Conservation (phyloP, 2,113 vertebrate genomes). For the Raja brachyura region DNA sequence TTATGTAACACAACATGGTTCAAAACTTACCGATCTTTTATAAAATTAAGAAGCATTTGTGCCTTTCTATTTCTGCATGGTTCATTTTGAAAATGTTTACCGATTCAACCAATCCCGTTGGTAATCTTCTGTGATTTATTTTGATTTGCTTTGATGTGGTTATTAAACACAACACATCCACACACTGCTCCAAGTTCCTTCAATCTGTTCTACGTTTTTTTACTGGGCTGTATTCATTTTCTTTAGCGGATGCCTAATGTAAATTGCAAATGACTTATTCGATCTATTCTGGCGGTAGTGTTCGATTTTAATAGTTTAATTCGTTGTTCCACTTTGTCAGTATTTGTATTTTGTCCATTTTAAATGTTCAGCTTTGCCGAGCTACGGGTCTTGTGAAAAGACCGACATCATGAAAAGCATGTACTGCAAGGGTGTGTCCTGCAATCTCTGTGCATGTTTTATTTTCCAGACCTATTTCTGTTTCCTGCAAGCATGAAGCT, state of each 20-base stretch:
- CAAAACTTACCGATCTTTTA: background rate
- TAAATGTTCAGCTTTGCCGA: background rate
- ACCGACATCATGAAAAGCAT: background rate
- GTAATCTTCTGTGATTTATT: background rate
- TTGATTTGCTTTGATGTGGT: background rate
- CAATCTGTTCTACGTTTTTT: background rate
- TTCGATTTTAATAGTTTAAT: background rate
- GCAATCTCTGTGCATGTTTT: background rate
- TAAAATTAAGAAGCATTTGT: background rate
- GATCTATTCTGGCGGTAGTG: background rate
- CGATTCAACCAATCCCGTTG: background rate
- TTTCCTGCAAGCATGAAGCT: background rate
- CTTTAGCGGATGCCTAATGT: background rate
- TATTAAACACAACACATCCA: background rate
- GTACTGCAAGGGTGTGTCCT: background rate
- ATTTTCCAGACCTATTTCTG: background rate
- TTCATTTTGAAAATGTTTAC: background rate
- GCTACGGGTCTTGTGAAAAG: background rate
- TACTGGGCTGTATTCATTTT: background rate
- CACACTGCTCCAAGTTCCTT: background rate
- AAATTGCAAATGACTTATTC: background rate
- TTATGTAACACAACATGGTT: background rate
- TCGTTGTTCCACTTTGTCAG: background rate
- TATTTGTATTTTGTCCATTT: background rate
- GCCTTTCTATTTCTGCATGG: background rate